Conservation (phyloP, 2,888 invertebrate genomes). For the Philaethria dido region DNA sequence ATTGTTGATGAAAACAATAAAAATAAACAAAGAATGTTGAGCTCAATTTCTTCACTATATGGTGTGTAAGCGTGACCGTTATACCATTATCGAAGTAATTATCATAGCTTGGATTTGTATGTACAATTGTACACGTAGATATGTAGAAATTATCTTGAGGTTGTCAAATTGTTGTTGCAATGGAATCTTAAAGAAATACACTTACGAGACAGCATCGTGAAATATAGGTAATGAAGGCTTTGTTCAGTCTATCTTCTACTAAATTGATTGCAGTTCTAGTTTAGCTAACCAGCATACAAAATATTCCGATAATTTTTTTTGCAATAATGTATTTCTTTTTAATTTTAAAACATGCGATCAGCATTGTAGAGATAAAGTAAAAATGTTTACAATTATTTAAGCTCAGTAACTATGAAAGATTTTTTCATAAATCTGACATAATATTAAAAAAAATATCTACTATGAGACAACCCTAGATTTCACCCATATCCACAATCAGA, state of each 20-base stretch:
- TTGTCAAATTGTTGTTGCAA: neutral
- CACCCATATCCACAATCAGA: constrained; percentile 32
- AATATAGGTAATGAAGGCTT: neutral
- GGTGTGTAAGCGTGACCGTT: constrained; percentile 39
- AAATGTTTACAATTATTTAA: too few relatives aligned
- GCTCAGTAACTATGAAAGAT: too few relatives aligned
- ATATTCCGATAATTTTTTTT: too few relatives aligned
- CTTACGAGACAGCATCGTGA: neutral
- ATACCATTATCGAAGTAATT: constrained; percentile 40
- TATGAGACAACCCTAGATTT: constrained; percentile 10
- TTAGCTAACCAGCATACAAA: too few relatives aligned
- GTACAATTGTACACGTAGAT: neutral
- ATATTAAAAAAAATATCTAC: neutral
- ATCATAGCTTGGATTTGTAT: constrained; percentile 33
- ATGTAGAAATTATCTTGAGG: constrained; percentile 7
- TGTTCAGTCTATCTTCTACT: neutral
- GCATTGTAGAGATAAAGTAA: too few relatives aligned
- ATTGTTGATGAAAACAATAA: constrained; percentile 26
- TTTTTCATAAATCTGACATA: too few relatives aligned
- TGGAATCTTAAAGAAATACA: neutral
- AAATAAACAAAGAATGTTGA: constrained; percentile 36
- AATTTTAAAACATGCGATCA: too few relatives aligned
- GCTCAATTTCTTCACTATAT: constrained; percentile 34
- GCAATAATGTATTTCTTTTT: too few relatives aligned
- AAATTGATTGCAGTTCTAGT: too few relatives aligned